Conservation (phyloP, 2,113 vertebrate species). For the Dromiciops gliroides region DNA sequence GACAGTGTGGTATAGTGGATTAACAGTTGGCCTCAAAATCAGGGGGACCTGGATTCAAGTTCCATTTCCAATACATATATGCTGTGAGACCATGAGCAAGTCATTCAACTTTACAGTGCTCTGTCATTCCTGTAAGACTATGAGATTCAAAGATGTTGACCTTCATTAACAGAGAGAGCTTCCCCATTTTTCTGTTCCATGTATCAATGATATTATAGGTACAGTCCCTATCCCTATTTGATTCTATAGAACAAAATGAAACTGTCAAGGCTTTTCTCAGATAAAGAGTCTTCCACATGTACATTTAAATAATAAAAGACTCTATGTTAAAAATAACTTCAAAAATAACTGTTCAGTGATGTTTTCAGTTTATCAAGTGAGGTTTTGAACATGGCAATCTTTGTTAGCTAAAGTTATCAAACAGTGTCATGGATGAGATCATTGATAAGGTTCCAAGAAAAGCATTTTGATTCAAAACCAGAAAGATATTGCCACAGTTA, state of each 20-base stretch:
- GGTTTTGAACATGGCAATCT: not conserved
- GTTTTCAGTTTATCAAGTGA: not conserved
- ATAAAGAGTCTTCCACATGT: not conserved
- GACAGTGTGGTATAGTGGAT: not conserved
- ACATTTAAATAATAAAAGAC: not conserved
- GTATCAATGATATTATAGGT: not conserved
- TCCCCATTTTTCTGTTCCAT: not conserved
- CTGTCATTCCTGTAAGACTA: not conserved
- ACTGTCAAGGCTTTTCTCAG: not conserved
- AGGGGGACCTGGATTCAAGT: not conserved
- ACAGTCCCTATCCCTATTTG: not conserved
- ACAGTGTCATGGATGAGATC: not conserved
- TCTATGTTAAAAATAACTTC: constrained; percentile 12
- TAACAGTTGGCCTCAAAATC: not conserved
- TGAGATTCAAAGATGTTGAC: not conserved
- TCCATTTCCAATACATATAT: not conserved
- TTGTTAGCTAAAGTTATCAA: not conserved
- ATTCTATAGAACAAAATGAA: not conserved
- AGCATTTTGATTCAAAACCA: not conserved
- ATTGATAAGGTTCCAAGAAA: not conserved
- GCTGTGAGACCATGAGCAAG: not conserved
- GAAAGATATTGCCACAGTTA: not conserved
- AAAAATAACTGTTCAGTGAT: not conserved
- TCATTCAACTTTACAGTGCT: not conserved
- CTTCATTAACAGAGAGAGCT: not conserved